These are phyloP conservation scores for Schizopygopsis malacanthus DNA, from an alignment of 2,797 vertebrate genomes.

Conservation along the genomic window DNA sequence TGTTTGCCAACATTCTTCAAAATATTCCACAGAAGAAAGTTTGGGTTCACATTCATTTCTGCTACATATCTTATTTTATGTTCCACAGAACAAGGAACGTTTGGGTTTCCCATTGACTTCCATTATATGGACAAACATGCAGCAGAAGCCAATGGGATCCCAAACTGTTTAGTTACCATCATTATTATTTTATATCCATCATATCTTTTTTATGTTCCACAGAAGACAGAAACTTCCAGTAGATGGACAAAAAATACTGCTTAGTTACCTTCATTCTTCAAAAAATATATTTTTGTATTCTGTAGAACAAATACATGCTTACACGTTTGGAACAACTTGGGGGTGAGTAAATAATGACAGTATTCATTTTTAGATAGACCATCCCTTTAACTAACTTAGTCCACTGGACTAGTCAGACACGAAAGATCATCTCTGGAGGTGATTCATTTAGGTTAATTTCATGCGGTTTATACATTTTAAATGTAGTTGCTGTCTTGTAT, in stretches of 20 bases:
- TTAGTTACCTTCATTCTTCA: neutral
- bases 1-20: neutral
- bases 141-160: neutral
- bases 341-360: neutral
- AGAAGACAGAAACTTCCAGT: neutral
- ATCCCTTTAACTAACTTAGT: neutral
- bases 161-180: neutral
- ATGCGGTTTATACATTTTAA: neutral
- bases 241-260: neutral
- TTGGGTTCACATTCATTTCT: neutral
- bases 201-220: no score
- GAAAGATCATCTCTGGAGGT: neutral
- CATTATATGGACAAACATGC: neutral
- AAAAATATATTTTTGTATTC: neutral
- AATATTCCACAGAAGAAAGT: neutral
- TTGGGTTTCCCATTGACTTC: neutral
- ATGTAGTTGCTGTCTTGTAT: neutral
- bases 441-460: neutral
- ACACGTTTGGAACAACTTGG: neutral
- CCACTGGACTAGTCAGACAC: neutral
- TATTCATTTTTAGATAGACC: neutral
- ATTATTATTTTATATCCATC: no score
- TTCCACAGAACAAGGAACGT: neutral
- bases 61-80: neutral
- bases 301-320: neutral